phyloP scores from a whole-genome alignment of 92 coral and sea anemone species.

The Palythoa grandis region DNA sequence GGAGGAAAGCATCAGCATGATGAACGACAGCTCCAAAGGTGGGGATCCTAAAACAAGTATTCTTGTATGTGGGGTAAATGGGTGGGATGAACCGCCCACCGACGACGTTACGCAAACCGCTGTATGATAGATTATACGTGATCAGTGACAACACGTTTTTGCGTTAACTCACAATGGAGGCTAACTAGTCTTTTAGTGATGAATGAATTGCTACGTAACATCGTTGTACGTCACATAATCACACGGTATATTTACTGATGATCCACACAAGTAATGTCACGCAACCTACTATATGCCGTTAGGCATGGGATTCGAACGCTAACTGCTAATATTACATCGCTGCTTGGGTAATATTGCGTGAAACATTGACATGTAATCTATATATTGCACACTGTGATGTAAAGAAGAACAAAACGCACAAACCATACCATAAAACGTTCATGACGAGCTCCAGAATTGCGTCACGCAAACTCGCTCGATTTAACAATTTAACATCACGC shows the following conservation, averaged over 20 bases:
- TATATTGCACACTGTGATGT: neutral
- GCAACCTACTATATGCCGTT: neutral
- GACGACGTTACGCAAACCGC: constrained; percentile 67
- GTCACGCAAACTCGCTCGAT: neutral
- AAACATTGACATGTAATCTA: neutral
- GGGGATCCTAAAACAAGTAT: constrained; percentile 64
- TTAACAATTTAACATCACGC: neutral
- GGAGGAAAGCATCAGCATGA: constrained; percentile 46
- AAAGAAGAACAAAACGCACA: neutral
- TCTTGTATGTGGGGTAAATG: constrained; percentile 73
- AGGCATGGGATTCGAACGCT: neutral
- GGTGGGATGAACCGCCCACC: constrained; percentile 71
- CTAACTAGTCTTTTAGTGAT: neutral
- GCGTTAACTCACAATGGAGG: constrained; percentile 16
- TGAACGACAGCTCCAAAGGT: constrained; percentile 47
- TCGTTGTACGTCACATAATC: constrained; percentile 3
- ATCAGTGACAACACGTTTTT: neutral
- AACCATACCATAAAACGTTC: neutral
- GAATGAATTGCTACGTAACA: constrained; percentile 13
- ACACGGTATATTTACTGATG: constrained; percentile 7
- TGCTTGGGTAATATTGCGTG: neutral
- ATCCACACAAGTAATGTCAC: constrained; percentile 22
- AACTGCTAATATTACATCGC: neutral
- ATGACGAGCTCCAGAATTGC: neutral
- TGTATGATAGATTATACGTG: constrained; percentile 55